These are phyloP conservation scores for Trinorchestia longiramus DNA, from an alignment of 1,140 invertebrate genomes.

Conservation along the genomic window DNA sequence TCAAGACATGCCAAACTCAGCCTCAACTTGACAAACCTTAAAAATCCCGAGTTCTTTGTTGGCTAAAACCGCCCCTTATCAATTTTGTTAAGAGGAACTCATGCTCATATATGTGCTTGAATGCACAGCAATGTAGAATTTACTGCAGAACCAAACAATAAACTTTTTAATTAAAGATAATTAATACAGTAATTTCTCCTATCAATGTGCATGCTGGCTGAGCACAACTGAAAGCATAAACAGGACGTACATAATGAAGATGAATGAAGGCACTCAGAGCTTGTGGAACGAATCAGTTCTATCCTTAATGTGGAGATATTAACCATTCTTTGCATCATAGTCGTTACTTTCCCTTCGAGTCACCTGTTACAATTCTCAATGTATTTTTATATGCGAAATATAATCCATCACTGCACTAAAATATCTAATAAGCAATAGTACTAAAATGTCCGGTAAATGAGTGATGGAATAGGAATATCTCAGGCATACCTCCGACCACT, in stretches of 20 bases:
- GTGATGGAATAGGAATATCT: background rate
- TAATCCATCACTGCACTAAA: background rate
- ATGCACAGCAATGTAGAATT: background rate
- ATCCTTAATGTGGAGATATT: background rate
- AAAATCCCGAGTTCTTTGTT: background rate
- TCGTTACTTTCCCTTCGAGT: background rate
- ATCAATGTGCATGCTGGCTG: background rate
- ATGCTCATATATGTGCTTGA: background rate
- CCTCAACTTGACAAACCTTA: background rate
- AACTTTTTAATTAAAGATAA: background rate
- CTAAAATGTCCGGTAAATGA: background rate
- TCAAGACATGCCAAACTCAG: too few species aligned
- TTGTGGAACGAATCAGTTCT: background rate
- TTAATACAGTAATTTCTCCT: background rate
- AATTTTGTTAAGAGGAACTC: background rate
- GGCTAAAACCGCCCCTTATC: background rate
- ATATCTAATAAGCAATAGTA: background rate
- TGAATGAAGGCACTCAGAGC: background rate
- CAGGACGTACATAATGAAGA: background rate
- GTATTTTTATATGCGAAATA: background rate
- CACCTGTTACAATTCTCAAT: background rate
- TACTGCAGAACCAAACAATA: background rate
- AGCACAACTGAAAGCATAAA: background rate
- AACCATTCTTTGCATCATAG: background rate
- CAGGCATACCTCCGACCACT: background rate